Evolutionary conservation across 2,113 vertebrate genomes (phyloP).

Genomic region (Oryzias javanicus): DNA sequence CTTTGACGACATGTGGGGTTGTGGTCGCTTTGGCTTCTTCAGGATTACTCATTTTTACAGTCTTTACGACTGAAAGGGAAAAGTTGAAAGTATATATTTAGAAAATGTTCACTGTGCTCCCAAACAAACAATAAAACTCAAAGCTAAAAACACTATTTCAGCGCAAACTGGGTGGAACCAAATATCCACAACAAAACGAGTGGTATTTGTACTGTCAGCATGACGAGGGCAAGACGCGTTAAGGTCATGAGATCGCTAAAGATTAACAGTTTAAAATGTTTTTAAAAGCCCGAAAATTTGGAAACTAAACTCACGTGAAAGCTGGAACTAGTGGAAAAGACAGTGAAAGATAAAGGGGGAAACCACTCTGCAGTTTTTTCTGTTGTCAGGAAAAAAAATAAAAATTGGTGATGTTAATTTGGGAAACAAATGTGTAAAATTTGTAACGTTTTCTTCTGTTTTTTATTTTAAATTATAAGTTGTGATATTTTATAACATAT

Average conservation of each 20-base stretch:
- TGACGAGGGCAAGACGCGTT: background rate
- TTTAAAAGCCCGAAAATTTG: background rate
- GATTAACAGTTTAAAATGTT: background rate
- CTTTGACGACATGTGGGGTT: constrained; percentile 63
- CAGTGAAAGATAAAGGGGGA: accelerated
- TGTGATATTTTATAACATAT: no score
- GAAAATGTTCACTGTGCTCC: accelerated
- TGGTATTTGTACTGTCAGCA: background rate
- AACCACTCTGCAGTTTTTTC: constrained; percentile 31
- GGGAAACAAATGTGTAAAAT: no score
- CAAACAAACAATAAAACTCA: background rate
- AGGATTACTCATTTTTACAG: constrained; percentile 63
- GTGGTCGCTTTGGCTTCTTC: constrained; percentile 37
- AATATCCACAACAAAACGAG: no score
- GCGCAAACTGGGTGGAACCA: no score
- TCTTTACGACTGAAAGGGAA: constrained; percentile 5
- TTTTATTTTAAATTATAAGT: no score
- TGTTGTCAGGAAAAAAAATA: background rate
- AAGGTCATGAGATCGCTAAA: accelerated
- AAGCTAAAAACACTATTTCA: background rate
- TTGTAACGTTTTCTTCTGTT: no score
- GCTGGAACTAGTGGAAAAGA: background rate
- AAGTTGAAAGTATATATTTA: background rate
- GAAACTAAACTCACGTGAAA: constrained; percentile 67
- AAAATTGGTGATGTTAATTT: no score